Conservation (phyloP, 1,140 invertebrate genomes). For the Lycorma delicatula region DNA sequence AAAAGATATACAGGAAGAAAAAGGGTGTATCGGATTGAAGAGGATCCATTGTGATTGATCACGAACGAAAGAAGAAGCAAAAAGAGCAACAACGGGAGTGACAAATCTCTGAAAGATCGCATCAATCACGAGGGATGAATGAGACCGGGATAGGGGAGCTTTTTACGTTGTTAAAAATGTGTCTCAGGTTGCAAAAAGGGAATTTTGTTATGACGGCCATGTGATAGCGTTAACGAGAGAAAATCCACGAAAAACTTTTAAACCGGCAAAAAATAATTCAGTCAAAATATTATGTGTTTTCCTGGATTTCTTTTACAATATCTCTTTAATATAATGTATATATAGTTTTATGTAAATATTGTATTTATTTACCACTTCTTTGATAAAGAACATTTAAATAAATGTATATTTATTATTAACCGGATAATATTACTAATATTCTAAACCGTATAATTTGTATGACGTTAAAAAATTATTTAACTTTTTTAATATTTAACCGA, state of each 20-base stretch:
- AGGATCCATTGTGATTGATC: conserved; percentile 1
- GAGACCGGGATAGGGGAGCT: conserved; percentile 1
- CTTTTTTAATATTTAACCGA: too few species aligned
- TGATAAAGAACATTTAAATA: too few species aligned
- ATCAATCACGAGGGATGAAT: conserved; percentile 6
- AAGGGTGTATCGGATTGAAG: background rate
- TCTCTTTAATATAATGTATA: too few species aligned
- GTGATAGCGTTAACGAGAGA: conserved; percentile 3
- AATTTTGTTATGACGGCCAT: conserved; percentile 5
- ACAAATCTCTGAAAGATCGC: conserved; percentile 7
- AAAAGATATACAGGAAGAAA: background rate
- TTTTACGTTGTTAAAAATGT: conserved; percentile 5
- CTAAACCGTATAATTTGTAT: too few species aligned
- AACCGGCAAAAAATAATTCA: background rate
- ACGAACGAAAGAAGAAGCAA: conserved; percentile 1
- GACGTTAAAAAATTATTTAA: too few species aligned
- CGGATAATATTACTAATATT: too few species aligned
- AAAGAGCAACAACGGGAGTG: conserved; percentile 4
- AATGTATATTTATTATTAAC: too few species aligned
- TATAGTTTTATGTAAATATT: too few species aligned
- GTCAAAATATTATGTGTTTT: too few species aligned
- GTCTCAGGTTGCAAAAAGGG: conserved; percentile 6
- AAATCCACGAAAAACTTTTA: background rate
- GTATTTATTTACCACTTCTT: too few species aligned
- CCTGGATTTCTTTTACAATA: too few species aligned